Percentiles rank a stretch among this genome's conserved stretches.
phyloP scores from a whole-genome alignment of 2,113 vertebrate genomes.

The Collichthys lucidus region DNA sequence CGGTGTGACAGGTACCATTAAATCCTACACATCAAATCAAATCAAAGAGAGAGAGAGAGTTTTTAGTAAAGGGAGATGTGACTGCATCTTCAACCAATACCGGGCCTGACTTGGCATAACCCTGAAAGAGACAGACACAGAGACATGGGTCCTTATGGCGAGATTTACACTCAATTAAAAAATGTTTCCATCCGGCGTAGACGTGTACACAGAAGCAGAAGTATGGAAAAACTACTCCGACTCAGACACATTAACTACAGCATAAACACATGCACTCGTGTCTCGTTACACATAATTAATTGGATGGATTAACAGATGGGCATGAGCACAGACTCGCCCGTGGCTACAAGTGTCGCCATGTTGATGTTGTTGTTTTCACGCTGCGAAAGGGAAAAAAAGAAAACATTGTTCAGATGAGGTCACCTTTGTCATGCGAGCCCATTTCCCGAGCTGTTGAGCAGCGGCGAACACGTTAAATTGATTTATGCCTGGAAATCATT shows the following conservation, averaged over 20 bases:
- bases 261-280: constrained; percentile 21
- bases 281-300: constrained; percentile 60
- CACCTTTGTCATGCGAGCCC: constrained; percentile 48
- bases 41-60: too few species aligned
- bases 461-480: constrained; percentile 34
- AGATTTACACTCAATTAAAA: neutral
- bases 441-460: constrained; percentile 15
- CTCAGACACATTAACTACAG: neutral
- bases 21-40: too few species aligned
- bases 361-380: constrained; percentile 20
- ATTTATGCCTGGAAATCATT: constrained; percentile 67
- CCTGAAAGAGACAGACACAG: too few species aligned
- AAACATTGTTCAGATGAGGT: constrained; percentile 57
- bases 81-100: too few species aligned
- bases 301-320: constrained; percentile 64
- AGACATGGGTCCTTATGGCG: too few species aligned
- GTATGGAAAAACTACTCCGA: neutral
- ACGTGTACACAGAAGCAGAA: neutral
- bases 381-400: neutral
- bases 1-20: too few species aligned
- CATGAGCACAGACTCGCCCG: neutral
- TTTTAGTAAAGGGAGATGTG: too few species aligned
- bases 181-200: neutral
- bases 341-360: constrained; percentile 25
- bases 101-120: too few species aligned